Base-by-base conservation (phyloP, 2,797 vertebrate species). In the Coregonus sp. region DNA sequence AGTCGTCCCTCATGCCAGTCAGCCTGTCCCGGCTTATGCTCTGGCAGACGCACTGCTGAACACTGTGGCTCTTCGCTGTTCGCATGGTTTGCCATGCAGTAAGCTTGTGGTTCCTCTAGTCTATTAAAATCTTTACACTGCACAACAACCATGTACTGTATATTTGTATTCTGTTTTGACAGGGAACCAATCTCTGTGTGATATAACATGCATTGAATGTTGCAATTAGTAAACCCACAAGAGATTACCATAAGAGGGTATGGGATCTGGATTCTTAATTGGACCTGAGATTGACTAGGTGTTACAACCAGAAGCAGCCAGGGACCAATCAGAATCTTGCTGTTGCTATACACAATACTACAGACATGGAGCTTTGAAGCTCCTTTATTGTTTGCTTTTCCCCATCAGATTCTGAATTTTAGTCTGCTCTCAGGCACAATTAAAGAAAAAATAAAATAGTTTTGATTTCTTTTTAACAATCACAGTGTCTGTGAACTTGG, bases 151-250 rank as follows among this genome's bases (percentile, higher is more conserved):
- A 16, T 33, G 11, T 16, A 33, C 12, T 56, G 54, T 56, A 6
- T 59, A 35, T 68, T 35, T 35, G 14, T 68, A 16, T 68, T 68
- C 14, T 35, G 66, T 68, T 68, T 18, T 33, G 66, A 68, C 66
- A 37, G 66, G 15, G 5, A 35, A 68, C 66, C 31, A 15, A 35
- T 37, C 31, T 16, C 5, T 68, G 35, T 16, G 14, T 35, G 5
- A 68, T 18, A 35, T 68, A 68, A 18, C 31, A 35, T 68, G 66
- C 29, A 35, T 16, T 35, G 33, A 6, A 68, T 68, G 66, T 68
- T 33, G 29, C 66, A 68, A 68, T 68, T 68, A 68, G 12, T 68
- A 18, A 35, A 33, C 29, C 65, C 65, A 6, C 66, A 16, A 35
- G 66, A 68, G 15, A 68, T 33, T 33, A 68, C 14, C 16, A 59